These are phyloP conservation scores for Channa argus DNA, from an alignment of 2,113 vertebrate genomes.

Conservation along the genomic window DNA sequence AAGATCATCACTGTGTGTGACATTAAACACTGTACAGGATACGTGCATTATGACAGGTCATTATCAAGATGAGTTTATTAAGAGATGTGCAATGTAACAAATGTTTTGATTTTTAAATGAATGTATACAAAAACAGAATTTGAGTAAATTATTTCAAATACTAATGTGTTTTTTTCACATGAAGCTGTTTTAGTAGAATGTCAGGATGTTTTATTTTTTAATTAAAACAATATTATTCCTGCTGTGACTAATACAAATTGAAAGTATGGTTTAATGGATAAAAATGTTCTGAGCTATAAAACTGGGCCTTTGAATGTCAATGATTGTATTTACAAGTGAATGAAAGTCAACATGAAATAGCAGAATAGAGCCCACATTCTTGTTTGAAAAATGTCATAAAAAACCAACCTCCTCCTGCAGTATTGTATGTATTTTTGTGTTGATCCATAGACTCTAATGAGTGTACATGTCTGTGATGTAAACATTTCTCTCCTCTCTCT, in stretches of 20 bases:
- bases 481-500: constrained; percentile 68
- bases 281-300: constrained; percentile 40
- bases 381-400: constrained; percentile 47
- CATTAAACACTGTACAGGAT: constrained; percentile 56
- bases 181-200: constrained; percentile 41
- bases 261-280: constrained; percentile 48
- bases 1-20: constrained; percentile 62
- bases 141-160: constrained; percentile 40
- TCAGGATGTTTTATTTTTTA: constrained; percentile 29
- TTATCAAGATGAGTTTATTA: constrained; percentile 40
- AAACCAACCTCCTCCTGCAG: constrained; percentile 45
- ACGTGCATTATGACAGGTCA: constrained; percentile 52
- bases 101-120: constrained; percentile 71
- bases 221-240: constrained; percentile 50
- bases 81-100: constrained; percentile 48
- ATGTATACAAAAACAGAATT: constrained; percentile 68
- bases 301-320: constrained; percentile 30
- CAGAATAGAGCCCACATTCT: constrained; percentile 58
- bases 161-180: constrained; percentile 59
- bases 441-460: constrained; percentile 59
- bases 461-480: constrained; percentile 73
- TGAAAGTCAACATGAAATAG: constrained; percentile 44
- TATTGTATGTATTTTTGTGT: constrained; percentile 69
- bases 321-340: constrained; percentile 39
- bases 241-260: constrained; percentile 57